Evolutionary conservation across 2,888 invertebrate species (phyloP), one percentile per base, ranked within the genome.

Genomic region (Papilio protenor): DNA sequence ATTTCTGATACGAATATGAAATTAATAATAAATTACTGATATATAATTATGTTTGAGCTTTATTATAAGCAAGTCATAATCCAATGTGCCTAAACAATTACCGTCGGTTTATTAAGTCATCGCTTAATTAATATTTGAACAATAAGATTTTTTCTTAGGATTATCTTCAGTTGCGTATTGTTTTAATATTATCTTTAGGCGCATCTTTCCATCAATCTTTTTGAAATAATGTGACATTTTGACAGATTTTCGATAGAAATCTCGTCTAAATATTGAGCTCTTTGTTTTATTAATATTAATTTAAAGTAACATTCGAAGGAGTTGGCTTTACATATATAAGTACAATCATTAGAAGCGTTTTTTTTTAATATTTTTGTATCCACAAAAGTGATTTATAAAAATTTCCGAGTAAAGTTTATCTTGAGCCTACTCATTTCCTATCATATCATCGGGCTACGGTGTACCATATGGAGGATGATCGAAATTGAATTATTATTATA

Each of bases 401-500:
- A 33, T 33, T 52, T 72, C 27, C 72, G n/a, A 73, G 40, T 33
- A 45, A 27, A 59, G 57, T 64, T 61, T 64, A 47, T 66, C 66
- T 66, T n/a, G 11, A 66, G n/a, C 40, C 66, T 27, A 66, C 40
- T 14, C 40, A 33, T 40, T 66, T 66, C 40, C 59, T 73, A 64
- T 23, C 21, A 74, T 72, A 55, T 66, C n/a, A 27, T 49, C 49
- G 23, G 21, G 18, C n/a, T 23, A 83, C 81, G 77, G 78, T 77
- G 78, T 79, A 79, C 76, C 83, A 84, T 81, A 83, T 80, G 81
- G 80, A 83, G 82, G 21, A 57, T 57, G 81, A 81, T 80, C 81
- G 83, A 85, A 90, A 91, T 91, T 87, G 90, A 90, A 93, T 78
- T 90, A 91, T 94, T 92, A 90, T 91, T 92, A 91, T 82, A 84